A percentile compares a stretch with the other conserved stretches of the same genome.
Conservation (phyloP, 1,140 invertebrate species). For the Aphis craccivora region DNA sequence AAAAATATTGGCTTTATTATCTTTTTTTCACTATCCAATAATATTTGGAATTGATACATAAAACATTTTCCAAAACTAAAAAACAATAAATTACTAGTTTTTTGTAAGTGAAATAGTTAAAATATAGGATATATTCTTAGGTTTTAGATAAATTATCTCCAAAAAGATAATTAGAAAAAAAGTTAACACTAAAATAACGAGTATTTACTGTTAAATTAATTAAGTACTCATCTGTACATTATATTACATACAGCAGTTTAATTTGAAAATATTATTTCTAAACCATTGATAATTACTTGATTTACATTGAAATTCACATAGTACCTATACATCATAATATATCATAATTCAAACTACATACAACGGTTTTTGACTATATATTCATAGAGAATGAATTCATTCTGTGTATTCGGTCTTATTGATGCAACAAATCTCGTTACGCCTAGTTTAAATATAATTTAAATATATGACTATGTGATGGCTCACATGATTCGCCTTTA, state of each 20-base stretch:
- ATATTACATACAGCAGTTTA: background rate
- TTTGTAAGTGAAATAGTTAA: background rate
- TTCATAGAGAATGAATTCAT: background rate
- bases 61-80: background rate
- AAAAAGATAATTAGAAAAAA: background rate
- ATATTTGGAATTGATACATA: background rate
- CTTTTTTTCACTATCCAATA: background rate
- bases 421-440: background rate
- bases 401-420: background rate
- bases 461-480: background rate
- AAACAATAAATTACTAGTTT: background rate
- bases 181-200: background rate
- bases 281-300: background rate
- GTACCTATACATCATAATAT: background rate
- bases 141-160: background rate
- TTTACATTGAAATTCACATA: background rate
- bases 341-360: background rate
- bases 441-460: conserved; percentile 4
- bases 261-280: background rate
- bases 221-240: background rate
- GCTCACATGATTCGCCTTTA: background rate
- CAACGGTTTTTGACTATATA: background rate
- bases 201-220: background rate
- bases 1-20: background rate
- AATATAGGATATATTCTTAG: background rate